phyloP scores from a whole-genome alignment of 2,797 vertebrate species.

The Decapterus maruadsi region DNA sequence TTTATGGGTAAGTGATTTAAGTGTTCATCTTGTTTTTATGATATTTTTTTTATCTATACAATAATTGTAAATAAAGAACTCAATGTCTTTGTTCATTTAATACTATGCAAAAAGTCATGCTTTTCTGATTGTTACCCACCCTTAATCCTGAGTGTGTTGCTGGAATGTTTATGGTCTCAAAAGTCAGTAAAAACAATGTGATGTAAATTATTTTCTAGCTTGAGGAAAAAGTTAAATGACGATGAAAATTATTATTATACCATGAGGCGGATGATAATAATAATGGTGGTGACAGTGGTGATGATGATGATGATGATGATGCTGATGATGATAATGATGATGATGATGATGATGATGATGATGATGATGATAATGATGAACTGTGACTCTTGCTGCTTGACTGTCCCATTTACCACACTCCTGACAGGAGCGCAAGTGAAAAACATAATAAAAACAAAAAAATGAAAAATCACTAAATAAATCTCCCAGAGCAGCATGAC shows the following conservation, averaged over 20 bases:
- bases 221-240: constrained; percentile 81
- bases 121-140: constrained; percentile 93
- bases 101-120: constrained; percentile 99
- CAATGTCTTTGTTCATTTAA: constrained; percentile 99
- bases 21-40: constrained; percentile 99
- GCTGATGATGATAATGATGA: constrained; percentile 31
- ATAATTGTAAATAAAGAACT: constrained; percentile 99
- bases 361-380: constrained; percentile 78
- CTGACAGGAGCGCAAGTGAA: constrained; percentile 90
- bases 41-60: constrained; percentile 99
- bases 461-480: constrained; percentile 87
- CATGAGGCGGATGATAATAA: constrained; percentile 51
- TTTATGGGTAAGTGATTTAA: constrained; percentile 96
- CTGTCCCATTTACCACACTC: constrained; percentile 89
- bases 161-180: constrained; percentile 95
- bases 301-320: constrained; percentile 51
- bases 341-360: constrained; percentile 48
- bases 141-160: constrained; percentile 91
- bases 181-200: constrained; percentile 90
- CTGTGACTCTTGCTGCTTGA: constrained; percentile 92
- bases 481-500: constrained; percentile 96
- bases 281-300: constrained; percentile 49
- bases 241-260: constrained; percentile 67
- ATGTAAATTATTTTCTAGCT: constrained; percentile 93
- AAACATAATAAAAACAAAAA: constrained; percentile 79